Evolutionary conservation across 2,888 invertebrate genomes (phyloP).

Genomic region (Trichacis sp.): DNA sequence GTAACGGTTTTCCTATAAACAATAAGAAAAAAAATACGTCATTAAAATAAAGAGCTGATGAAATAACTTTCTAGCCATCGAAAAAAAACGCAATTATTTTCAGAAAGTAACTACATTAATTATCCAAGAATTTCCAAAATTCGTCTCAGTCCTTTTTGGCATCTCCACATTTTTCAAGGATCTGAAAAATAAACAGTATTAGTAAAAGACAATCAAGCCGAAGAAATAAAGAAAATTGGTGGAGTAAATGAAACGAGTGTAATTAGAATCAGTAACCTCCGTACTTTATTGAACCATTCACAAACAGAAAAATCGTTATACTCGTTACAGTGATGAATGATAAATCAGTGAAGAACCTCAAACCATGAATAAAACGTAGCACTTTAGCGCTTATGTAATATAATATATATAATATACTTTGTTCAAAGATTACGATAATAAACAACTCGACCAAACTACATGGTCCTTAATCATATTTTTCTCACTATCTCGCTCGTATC

Average conservation of each 20-base stretch:
- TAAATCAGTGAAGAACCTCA: conserved; percentile 51
- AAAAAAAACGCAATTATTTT: no score
- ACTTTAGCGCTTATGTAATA: conserved; percentile 17
- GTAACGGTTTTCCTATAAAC: no score
- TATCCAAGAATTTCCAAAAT: no score
- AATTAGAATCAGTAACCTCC: conserved; percentile 57
- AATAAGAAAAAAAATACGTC: no score
- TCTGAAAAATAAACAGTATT: conserved; percentile 45
- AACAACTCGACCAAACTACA: no score
- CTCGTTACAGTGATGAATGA: conserved; percentile 48
- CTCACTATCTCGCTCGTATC: conserved; percentile 2
- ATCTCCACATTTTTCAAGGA: conserved; percentile 17
- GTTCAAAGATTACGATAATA: no score
- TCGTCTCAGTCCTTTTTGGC: no score
- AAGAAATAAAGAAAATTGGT: background rate
- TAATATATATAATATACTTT: conserved; percentile 3
- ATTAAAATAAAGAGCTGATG: no score
- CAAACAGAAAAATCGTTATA: conserved; percentile 59
- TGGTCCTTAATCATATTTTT: background rate
- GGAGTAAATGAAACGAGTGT: conserved; percentile 8
- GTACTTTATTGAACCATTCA: conserved; percentile 60
- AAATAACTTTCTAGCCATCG: no score
- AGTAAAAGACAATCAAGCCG: background rate
- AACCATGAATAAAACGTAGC: conserved; percentile 49
- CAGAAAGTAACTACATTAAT: no score